These are phyloP conservation scores for Diadumene lineata DNA, from an alignment of 92 coral and sea anemone genomes.

Conservation along the genomic window DNA sequence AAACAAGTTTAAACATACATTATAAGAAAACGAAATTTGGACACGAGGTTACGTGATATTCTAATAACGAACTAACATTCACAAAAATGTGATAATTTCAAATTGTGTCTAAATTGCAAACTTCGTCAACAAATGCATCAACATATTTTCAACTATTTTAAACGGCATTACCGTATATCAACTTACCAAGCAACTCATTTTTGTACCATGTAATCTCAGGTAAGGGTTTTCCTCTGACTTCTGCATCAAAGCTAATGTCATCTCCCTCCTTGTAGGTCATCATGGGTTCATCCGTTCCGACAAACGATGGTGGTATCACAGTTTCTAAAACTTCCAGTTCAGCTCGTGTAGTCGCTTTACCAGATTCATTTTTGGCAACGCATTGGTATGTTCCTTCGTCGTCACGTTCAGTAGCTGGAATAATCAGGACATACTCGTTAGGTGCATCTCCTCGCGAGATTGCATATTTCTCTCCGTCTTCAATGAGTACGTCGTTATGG, in stretches of 20 bases:
- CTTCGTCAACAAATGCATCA: neutral
- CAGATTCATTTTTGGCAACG: constrained; percentile 73
- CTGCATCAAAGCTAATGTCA: constrained; percentile 56
- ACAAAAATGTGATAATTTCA: no score
- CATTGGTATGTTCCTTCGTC: constrained; percentile 88
- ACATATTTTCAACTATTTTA: neutral
- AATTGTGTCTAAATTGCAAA: no score
- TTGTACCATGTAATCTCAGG: constrained; percentile 80
- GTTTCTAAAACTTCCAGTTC: constrained; percentile 61
- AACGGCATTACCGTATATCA: no score
- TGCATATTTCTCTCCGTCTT: constrained; percentile 61
- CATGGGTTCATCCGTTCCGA: constrained; percentile 57
- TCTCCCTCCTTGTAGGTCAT: constrained; percentile 65
- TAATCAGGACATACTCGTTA: constrained; percentile 56
- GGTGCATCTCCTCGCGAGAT: constrained; percentile 62
- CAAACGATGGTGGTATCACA: constrained; percentile 62
- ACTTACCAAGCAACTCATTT: constrained; percentile 59
- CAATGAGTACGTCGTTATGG: constrained; percentile 59
- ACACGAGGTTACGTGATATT: no score
- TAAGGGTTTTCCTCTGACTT: constrained; percentile 67
- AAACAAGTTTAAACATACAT: neutral
- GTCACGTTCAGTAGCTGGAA: constrained; percentile 54
- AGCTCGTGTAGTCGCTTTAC: constrained; percentile 71
- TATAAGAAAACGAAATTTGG: neutral
- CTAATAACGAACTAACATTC: no score